Evolutionary conservation across 2,888 invertebrate species (phyloP), one percentile per base, ranked within the genome.

Genomic region (Drosophila robusta): DNA sequence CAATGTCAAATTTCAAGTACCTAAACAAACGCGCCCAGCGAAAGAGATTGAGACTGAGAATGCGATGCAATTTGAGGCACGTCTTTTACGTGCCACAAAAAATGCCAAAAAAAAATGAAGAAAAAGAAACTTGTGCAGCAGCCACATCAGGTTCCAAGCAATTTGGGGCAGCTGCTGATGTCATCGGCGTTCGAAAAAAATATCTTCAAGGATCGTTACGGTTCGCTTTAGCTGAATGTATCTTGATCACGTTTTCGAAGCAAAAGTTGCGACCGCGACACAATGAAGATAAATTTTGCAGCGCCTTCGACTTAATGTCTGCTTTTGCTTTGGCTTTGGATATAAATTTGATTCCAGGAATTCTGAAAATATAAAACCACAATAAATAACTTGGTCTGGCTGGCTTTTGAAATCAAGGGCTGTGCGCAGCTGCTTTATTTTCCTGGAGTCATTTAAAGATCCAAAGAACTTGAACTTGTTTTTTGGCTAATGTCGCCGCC

Each of bases 341-440:
- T 49, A 63, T 49, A 29, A 78, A 75, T 83, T 83, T 86, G 78
- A 57, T 83, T 86, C 83, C 70, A n/a, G 68, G 83, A 83, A 83
- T 78, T 83, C 45, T 39, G 8, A 29, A 29, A 29, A 18, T 36
- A 55, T 52, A 50, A 63, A 68, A 42, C 45, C 52, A 41, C 54
- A 60, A 76, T 76, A 75, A 75, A 75, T 82, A 66, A 71, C 64
- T 50, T 65, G 56, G 56, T 41, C 36, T n/a, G 11, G 47, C 41
- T 24, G 51, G 39, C 44, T 57, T 42, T 41, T 12, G 11, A 14
- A 41, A 38, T 36, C 69, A 46, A 71, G 61, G 42, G 11, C 32
- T 32, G 45, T 26, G 34, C 32, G 32, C 44, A 29, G 4, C 70
- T 65, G 71, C 56, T 55, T 54, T 50, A 18, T 3, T 26, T 34